Conservation (phyloP, 2,888 invertebrate genomes). For the Tuta absoluta region DNA sequence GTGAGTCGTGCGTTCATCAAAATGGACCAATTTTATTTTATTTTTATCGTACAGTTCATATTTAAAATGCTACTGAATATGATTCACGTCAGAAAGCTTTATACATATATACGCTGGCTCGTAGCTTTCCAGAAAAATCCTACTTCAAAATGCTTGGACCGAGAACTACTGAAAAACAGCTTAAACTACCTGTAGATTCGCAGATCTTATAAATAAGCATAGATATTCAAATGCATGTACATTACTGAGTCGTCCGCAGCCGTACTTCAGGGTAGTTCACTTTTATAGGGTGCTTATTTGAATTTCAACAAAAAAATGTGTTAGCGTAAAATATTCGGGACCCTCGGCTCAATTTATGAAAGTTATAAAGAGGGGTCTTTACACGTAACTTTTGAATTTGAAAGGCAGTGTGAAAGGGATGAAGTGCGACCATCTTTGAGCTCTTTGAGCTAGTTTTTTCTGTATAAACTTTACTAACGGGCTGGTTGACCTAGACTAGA, state of each 20-base stretch:
- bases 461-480: background rate
- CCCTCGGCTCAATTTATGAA: constrained; percentile 29
- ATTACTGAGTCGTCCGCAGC: constrained; percentile 15
- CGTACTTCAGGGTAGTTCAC: constrained; percentile 32
- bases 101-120: no score
- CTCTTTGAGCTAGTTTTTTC: background rate
- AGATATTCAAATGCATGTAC: constrained; percentile 25
- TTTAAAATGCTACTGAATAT: no score
- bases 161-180: background rate
- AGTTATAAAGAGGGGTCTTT: constrained; percentile 24
- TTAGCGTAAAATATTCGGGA: constrained; percentile 33
- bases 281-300: constrained; percentile 43
- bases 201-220: constrained; percentile 24
- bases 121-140: no score
- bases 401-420: background rate
- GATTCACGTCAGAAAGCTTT: no score
- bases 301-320: constrained; percentile 40
- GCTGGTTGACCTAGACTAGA: no score
- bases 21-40: no score
- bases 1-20: no score
- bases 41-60: no score
- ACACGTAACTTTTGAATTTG: constrained; percentile 17
- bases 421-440: background rate
- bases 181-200: constrained; percentile 10
- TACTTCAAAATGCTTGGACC: no score